Conservation (phyloP, 2,113 vertebrate genomes). For the Mustelus asterias region DNA sequence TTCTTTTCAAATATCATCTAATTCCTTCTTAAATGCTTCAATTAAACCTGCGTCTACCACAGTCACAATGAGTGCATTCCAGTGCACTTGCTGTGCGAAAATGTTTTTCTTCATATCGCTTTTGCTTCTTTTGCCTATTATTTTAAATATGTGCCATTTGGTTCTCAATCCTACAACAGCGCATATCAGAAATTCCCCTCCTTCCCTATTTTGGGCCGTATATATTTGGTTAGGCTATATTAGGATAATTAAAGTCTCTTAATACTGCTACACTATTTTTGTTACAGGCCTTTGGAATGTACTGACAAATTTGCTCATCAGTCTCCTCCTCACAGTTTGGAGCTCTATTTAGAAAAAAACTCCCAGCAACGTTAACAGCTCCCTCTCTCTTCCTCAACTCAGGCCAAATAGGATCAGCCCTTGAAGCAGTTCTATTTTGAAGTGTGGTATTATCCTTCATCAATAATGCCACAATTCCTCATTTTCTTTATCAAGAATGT, state of each 20-base stretch:
- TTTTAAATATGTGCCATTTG: too few species aligned
- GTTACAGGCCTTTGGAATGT: too few species aligned
- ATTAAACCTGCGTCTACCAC: too few species aligned
- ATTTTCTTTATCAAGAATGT: neutral
- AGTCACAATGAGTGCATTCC: too few species aligned
- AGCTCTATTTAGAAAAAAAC: neutral
- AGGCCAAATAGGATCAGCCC: neutral
- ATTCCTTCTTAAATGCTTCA: too few species aligned
- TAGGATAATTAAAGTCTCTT: neutral
- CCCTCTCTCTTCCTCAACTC: neutral
- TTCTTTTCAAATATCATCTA: too few species aligned
- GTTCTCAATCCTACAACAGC: too few species aligned
- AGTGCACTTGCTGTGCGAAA: too few species aligned
- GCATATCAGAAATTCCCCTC: neutral
- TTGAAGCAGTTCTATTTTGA: neutral
- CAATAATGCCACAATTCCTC: neutral
- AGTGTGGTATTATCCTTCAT: neutral
- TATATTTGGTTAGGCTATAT: neutral
- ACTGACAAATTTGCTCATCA: neutral
- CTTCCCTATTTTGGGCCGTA: neutral
- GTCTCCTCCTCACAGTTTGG: neutral
- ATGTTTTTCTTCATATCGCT: too few species aligned
- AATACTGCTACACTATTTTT: neutral
- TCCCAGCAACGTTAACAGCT: neutral
- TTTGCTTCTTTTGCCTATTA: too few species aligned